A percentile compares a stretch with the other conserved stretches of the same genome.
phyloP scores from a whole-genome alignment of 2,797 vertebrate genomes.

The Enteromius argenteus region DNA sequence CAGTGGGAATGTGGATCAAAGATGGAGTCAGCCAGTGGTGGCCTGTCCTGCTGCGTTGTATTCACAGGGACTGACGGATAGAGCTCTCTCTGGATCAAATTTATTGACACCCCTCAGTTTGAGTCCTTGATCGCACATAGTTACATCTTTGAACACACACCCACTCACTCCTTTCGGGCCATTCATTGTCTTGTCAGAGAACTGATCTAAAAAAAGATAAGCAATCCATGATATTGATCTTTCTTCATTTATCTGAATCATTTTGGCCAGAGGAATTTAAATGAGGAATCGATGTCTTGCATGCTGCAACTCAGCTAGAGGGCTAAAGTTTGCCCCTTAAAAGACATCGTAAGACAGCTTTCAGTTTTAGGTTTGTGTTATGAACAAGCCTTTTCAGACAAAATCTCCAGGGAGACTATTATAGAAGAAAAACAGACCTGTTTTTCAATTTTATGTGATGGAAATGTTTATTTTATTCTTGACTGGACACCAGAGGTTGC shows the following conservation, averaged over 20 bases:
- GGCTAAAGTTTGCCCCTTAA: slow-evolving; percentile 29
- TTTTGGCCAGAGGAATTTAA: slow-evolving; percentile 55
- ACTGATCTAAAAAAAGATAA: slow-evolving; percentile 42
- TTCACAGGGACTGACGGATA: slow-evolving; percentile 45
- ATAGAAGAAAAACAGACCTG: background rate
- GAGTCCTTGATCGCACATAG: slow-evolving; percentile 51
- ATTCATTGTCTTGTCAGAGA: slow-evolving; percentile 51
- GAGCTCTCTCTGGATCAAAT: slow-evolving; percentile 52
- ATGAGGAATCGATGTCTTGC: slow-evolving; percentile 49
- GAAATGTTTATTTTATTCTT: background rate
- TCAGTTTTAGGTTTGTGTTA: background rate
- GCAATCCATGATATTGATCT: slow-evolving; percentile 56
- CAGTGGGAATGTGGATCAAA: slow-evolving; percentile 54
- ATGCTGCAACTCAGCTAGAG: slow-evolving; percentile 10
- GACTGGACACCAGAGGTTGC: background rate
- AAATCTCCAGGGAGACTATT: background rate
- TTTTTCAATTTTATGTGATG: background rate
- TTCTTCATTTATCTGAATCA: slow-evolving; percentile 50
- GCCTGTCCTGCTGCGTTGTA: slow-evolving; percentile 45
- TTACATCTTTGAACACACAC: slow-evolving; percentile 40
- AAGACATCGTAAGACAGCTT: slow-evolving; percentile 3
- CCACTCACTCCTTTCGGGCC: slow-evolving; percentile 22
- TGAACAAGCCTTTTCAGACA: slow-evolving; percentile 1
- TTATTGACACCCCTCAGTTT: slow-evolving; percentile 53
- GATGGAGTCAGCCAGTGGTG: slow-evolving; percentile 42